Evolutionary conservation across 2,113 vertebrate genomes (phyloP), one percentile per base, ranked within the genome.

Genomic region (Neogale vison): DNA sequence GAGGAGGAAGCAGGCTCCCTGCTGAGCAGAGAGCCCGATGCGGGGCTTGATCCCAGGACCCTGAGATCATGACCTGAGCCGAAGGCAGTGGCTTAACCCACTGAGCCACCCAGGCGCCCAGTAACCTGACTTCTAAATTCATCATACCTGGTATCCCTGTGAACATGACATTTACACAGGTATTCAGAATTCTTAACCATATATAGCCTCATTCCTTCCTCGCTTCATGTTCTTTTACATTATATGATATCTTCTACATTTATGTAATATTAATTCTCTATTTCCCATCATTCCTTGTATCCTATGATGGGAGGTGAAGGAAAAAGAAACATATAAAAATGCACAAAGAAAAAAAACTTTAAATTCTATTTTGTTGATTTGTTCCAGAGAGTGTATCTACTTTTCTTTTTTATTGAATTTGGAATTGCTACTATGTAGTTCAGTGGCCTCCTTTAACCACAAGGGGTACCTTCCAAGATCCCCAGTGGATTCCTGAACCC

Each of bases 391-490:
- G 92, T 96, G 3, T 84, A 52, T 45, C 85, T 88, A 84, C 1
- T 94, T 97, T 85, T 63, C 71, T 36, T 95, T 96, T 87, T 90
- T 93, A 74, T 71, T 97, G 42, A 93, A 57, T 93, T 98, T 95
- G 85, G 67, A 97, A 96, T 93, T 94, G 85, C 36, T 96, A 59
- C 95, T 95, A 36, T 80, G 88, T 31, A 14, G 50, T 97, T 34
- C 95, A 97, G 26, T 31, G 26, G 7, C 42, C 39, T 7, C 26
- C 26, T 76, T 76, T 76, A 29, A 29, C 42, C 14, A 17, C 7
- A 17, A 24, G 45, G 42, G 15, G 26, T 47, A 76, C 42, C 14
- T 76, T 47, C 45, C 42, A 76, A 76, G 74, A 31, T 76, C 86
- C 50, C 82, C 57, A 87, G 69, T 36, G 95, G 14, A 45, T 31